These are phyloP conservation scores for Leptonema lineaticorne DNA, from an alignment of 1,140 invertebrate species.

Conservation along the genomic window DNA sequence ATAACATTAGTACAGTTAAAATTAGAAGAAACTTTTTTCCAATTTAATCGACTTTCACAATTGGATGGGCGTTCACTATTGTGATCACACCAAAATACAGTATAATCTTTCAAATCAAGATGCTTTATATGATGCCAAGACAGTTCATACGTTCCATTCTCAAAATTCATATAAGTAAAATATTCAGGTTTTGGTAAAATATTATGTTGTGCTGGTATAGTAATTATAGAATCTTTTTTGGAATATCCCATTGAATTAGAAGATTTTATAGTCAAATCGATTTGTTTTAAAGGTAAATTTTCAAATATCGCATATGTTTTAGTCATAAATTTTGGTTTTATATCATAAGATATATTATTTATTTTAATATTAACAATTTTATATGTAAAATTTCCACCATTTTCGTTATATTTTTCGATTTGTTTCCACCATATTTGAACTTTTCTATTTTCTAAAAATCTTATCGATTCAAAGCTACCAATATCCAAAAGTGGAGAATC, in stretches of 20 bases:
- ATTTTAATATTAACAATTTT: too few species aligned
- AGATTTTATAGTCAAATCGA: slow-evolving; percentile 53
- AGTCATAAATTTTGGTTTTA: too few species aligned
- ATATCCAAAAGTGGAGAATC: slow-evolving; percentile 62
- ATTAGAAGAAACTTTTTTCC: neutral
- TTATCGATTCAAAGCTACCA: slow-evolving; percentile 64
- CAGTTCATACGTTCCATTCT: slow-evolving; percentile 66
- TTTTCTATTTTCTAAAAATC: slow-evolving; percentile 55
- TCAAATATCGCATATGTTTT: slow-evolving; percentile 46
- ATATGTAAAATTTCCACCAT: slow-evolving; percentile 23
- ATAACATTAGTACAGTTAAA: slow-evolving; percentile 1
- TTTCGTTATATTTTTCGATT: slow-evolving; percentile 60
- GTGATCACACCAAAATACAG: slow-evolving; percentile 70
- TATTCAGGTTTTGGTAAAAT: slow-evolving; percentile 59
- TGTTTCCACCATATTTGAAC: slow-evolving; percentile 71
- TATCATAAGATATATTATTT: too few species aligned
- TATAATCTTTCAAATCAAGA: slow-evolving; percentile 57
- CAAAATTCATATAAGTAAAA: slow-evolving; percentile 69
- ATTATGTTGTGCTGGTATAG: slow-evolving; percentile 60
- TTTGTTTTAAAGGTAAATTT: slow-evolving; percentile 44
- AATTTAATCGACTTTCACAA: slow-evolving; percentile 34
- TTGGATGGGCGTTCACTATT: slow-evolving; percentile 25
- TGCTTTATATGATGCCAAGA: slow-evolving; percentile 61
- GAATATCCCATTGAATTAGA: slow-evolving; percentile 62
- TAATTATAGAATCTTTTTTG: slow-evolving; percentile 56